Percentiles rank a stretch among this genome's conserved stretches.
phyloP scores from a whole-genome alignment of 2,113 vertebrate species.

The Chaetops frenatus region DNA sequence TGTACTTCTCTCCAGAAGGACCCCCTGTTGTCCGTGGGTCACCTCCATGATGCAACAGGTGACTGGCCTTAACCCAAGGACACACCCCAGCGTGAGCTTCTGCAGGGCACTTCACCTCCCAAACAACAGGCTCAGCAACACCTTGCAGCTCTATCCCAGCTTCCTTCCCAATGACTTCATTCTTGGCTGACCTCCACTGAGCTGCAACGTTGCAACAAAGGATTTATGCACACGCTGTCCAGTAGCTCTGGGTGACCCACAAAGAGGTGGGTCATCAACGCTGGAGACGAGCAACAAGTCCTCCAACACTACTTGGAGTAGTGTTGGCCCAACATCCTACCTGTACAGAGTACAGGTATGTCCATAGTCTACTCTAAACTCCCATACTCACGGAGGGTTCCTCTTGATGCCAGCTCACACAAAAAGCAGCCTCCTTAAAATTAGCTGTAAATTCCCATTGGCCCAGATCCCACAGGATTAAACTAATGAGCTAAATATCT shows the following conservation, averaged over 20 bases:
- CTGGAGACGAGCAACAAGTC: background rate
- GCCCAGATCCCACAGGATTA: background rate
- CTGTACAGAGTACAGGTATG: background rate
- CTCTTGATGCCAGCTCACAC: background rate
- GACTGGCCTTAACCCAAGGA: background rate
- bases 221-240: background rate
- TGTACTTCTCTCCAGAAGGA: background rate
- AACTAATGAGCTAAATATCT: background rate
- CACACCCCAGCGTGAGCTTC: background rate
- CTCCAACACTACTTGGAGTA: too few relatives aligned
- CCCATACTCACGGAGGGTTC: background rate
- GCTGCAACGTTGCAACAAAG: background rate
- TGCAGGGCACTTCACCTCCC: background rate
- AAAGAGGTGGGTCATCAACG: accelerated
- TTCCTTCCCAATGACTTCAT: background rate
- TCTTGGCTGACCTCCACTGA: background rate
- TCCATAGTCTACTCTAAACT: background rate
- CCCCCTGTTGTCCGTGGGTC: background rate
- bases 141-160: background rate
- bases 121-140: background rate
- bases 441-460: background rate
- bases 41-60: background rate
- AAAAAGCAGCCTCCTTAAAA: background rate
- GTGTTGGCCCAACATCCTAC: background rate
- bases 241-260: background rate